Evolutionary conservation across 1,140 invertebrate species (phyloP).

Genomic region (Sinonovacula constricta): DNA sequence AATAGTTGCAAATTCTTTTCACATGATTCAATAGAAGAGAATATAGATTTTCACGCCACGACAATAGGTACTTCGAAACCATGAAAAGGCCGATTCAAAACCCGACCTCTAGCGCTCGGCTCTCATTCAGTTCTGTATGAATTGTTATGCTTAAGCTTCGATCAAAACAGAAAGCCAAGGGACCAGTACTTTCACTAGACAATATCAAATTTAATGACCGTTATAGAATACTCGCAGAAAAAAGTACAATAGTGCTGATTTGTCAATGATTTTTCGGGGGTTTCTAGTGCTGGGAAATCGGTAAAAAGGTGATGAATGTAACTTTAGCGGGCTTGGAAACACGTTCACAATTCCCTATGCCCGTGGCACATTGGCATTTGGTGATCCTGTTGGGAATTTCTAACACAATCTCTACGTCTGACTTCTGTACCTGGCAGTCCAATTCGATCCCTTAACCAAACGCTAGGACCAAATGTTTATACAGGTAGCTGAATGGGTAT

Average conservation of each 20-base stretch:
- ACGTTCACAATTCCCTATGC: too few relatives aligned
- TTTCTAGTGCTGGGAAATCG: not conserved
- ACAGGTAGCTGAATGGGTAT: too few relatives aligned
- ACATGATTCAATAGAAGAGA: constrained; percentile 60
- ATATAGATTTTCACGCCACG: constrained; percentile 70
- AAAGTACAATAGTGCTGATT: constrained; percentile 42
- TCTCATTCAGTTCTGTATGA: constrained; percentile 47
- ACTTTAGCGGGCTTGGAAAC: not conserved
- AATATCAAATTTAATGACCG: constrained; percentile 41
- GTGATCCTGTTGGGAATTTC: too few relatives aligned
- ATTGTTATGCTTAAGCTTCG: constrained; percentile 49
- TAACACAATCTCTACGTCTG: too few relatives aligned
- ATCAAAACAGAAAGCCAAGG: constrained; percentile 24
- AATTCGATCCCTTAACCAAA: too few relatives aligned
- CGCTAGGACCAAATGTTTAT: too few relatives aligned
- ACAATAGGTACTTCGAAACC: constrained; percentile 47
- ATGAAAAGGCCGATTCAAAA: constrained; percentile 34
- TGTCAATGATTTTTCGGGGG: not conserved
- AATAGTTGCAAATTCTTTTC: constrained; percentile 70
- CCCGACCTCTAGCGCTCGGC: constrained; percentile 13
- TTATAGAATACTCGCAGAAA: constrained; percentile 2
- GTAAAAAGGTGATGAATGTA: not conserved
- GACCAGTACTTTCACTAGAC: constrained; percentile 8
- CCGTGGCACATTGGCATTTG: too few relatives aligned
- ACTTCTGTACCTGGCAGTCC: too few relatives aligned